These are phyloP conservation scores for Artibeus jamaicensis DNA, from an alignment of 2,797 vertebrate species.

Conservation along the genomic window DNA sequence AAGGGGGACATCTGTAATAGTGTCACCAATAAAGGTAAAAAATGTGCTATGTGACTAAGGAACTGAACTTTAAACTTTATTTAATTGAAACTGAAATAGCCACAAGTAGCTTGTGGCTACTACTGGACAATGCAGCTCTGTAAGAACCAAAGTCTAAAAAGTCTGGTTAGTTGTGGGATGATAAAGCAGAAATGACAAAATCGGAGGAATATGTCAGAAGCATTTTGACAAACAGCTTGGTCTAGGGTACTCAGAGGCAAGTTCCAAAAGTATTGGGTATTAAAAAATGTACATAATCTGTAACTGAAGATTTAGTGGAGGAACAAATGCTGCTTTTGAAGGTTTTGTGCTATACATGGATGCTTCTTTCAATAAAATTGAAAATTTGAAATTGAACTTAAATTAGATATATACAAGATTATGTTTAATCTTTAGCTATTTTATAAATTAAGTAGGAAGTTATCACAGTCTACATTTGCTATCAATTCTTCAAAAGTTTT, in stretches of 20 bases:
- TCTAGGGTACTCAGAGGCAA: neutral
- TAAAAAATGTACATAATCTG: neutral
- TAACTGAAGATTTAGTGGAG: neutral
- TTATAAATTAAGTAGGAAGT: conserved; percentile 4
- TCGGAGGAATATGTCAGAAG: neutral
- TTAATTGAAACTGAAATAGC: conserved; percentile 8
- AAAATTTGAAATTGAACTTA: neutral
- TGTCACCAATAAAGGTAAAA: no score
- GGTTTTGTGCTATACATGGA: neutral
- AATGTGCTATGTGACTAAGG: neutral
- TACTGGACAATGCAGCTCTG: neutral
- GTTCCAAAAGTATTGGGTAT: neutral
- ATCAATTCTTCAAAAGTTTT: neutral
- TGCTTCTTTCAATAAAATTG: neutral
- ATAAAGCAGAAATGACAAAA: neutral
- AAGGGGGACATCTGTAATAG: no score
- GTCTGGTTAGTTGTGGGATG: neutral
- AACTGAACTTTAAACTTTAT: neutral
- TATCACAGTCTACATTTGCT: neutral
- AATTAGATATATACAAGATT: neutral
- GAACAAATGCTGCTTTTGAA: neutral
- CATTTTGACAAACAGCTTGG: neutral
- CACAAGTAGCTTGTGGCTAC: neutral
- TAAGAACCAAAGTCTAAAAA: neutral
- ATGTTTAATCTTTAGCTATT: neutral